Evolutionary conservation across 92 coral and sea anemone genomes (phyloP).

Genomic region (Zoanthus sansibaricus): DNA sequence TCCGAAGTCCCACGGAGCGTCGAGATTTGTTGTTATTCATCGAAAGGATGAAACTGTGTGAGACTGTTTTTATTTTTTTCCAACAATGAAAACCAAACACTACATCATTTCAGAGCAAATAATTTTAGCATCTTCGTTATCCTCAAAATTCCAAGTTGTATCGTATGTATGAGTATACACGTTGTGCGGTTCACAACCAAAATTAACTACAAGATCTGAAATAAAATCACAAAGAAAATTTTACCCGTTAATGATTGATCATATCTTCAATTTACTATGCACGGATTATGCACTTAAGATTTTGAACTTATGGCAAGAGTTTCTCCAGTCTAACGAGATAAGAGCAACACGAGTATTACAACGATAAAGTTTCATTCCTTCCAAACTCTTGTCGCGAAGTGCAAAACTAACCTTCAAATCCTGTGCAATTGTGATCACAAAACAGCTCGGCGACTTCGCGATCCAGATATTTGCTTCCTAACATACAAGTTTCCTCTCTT

Average conservation of each 20-base stretch:
- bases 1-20: neutral
- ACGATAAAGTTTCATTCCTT: neutral
- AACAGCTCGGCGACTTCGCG: neutral
- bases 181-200: neutral
- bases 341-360: slow-evolving; percentile 1
- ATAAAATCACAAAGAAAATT: neutral
- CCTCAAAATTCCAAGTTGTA: neutral
- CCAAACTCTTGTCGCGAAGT: neutral
- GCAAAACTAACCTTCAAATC: neutral
- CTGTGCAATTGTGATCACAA: neutral
- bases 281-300: neutral
- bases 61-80: slow-evolving; percentile 6
- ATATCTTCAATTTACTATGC: neutral
- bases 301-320: neutral
- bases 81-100: neutral
- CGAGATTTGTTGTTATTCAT: neutral
- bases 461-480: neutral
- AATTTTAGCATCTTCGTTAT: neutral
- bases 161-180: neutral
- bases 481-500: neutral
- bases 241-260: neutral
- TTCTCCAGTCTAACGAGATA: neutral
- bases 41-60: neutral
- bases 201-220: neutral
- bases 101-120: neutral